A percentile compares a stretch with the other conserved stretches of the same genome.
Evolutionary conservation across 2,888 invertebrate genomes (phyloP).

Genomic region (Sepiola atlantica): DNA sequence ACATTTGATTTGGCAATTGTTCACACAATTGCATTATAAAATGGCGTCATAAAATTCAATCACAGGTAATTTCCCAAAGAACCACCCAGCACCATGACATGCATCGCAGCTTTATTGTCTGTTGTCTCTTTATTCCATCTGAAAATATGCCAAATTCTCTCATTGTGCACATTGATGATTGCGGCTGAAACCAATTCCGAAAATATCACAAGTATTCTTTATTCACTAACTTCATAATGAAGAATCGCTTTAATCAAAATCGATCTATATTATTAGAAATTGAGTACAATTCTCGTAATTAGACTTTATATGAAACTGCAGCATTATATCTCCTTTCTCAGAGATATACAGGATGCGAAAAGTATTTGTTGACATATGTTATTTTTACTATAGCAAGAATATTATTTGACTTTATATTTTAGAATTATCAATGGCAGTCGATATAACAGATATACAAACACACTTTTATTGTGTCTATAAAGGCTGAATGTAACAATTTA

Average conservation of each 20-base stretch:
- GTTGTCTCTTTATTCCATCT: background rate
- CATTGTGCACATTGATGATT: background rate
- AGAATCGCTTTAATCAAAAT: background rate
- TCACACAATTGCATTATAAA: background rate
- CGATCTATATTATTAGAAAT: background rate
- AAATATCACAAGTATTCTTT: background rate
- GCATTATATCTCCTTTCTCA: background rate
- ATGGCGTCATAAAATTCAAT: background rate
- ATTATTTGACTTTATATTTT: too few relatives aligned
- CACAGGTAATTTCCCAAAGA: slow-evolving; percentile 3
- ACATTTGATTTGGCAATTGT: background rate
- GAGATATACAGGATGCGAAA: too few relatives aligned
- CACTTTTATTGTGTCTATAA: too few relatives aligned
- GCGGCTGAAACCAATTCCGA: background rate
- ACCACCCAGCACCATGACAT: too few relatives aligned
- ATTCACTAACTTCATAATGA: background rate
- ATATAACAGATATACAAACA: too few relatives aligned
- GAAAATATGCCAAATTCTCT: background rate
- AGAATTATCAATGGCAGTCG: too few relatives aligned
- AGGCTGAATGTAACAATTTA: too few relatives aligned
- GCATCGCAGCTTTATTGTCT: background rate
- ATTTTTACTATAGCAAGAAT: too few relatives aligned
- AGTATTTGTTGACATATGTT: too few relatives aligned
- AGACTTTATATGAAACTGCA: background rate
- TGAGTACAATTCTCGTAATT: background rate